These are phyloP conservation scores for Erpobdella octoculata DNA, from an alignment of 2,888 invertebrate genomes.

Conservation along the genomic window DNA sequence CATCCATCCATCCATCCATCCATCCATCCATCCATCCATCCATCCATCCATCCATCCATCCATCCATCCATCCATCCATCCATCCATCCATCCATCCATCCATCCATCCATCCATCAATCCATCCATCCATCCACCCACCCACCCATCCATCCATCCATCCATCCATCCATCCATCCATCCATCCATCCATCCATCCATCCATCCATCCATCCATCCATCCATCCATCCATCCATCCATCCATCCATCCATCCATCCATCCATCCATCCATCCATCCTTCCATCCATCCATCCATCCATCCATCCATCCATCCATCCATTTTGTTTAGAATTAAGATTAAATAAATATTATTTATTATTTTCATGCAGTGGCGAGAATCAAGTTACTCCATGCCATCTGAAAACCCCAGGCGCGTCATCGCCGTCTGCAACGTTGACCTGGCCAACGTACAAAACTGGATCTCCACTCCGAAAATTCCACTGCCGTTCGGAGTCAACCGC, in stretches of 20 bases:
- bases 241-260: not conserved
- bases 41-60: not conserved
- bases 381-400: not conserved
- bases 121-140: no score
- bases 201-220: not conserved
- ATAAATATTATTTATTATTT: no score
- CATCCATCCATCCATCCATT: not conserved
- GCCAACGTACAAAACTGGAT: constrained; percentile 17
- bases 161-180: not conserved
- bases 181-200: constrained; percentile 1
- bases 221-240: not conserved
- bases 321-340: not conserved
- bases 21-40: not conserved
- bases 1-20: constrained; percentile 2
- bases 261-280: not conserved
- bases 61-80: no score
- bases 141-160: no score
- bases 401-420: not conserved
- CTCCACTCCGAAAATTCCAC: not conserved
- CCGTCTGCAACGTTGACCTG: constrained; percentile 22
- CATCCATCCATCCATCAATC: no score
- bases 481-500: constrained; percentile 6
- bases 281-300: not conserved
- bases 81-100: not conserved
- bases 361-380: not conserved